phyloP scores from a whole-genome alignment of 2,797 vertebrate genomes.

The Protonibea diacanthus region DNA sequence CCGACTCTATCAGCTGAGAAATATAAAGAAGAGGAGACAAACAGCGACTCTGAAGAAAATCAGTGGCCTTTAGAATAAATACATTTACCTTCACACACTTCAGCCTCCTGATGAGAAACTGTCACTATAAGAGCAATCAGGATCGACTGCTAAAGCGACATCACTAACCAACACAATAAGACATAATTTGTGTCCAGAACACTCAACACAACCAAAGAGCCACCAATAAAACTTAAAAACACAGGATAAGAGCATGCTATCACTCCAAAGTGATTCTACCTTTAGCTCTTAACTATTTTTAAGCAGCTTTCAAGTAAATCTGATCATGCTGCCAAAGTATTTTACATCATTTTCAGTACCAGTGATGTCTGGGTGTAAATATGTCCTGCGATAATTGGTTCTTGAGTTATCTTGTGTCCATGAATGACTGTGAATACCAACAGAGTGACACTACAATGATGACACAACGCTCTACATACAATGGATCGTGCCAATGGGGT shows the following conservation, averaged over 20 bases:
- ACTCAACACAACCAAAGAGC: neutral
- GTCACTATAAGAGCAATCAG: constrained; percentile 1
- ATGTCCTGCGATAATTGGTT: neutral
- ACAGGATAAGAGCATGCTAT: neutral
- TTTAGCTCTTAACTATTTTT: neutral
- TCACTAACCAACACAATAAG: neutral
- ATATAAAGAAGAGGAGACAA: neutral
- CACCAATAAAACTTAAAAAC: neutral
- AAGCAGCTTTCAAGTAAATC: neutral
- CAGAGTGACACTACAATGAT: neutral
- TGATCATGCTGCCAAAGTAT: constrained; percentile 3
- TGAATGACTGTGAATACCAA: neutral
- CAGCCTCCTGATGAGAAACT: neutral
- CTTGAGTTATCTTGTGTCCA: neutral
- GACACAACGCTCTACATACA: neutral
- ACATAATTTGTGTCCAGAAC: neutral
- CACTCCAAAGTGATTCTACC: neutral
- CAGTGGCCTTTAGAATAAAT: neutral
- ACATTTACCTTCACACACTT: neutral
- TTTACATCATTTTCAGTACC: neutral
- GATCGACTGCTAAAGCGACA: neutral
- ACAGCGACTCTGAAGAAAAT: neutral
- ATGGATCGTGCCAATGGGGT: neutral
- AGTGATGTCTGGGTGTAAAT: neutral
- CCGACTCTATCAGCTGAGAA: neutral